phyloP scores from a whole-genome alignment of 2,888 invertebrate species.

The Sinodicranocentrus sp. region DNA sequence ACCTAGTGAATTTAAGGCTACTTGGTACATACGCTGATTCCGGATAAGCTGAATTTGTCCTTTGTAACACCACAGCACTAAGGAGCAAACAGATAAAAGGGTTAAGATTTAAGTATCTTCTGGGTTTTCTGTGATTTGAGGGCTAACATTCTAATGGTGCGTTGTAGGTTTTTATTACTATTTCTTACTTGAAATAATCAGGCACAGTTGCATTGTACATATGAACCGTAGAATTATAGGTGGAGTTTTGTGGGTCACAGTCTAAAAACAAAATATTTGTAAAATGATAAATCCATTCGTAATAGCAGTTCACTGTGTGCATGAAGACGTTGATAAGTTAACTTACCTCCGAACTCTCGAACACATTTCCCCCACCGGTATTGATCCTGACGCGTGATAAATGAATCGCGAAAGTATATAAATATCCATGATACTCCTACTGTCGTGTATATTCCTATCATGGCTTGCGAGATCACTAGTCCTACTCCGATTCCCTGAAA shows the following conservation, averaged over 20 bases:
- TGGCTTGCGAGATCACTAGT: conserved; percentile 87
- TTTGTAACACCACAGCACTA: conserved; percentile 89
- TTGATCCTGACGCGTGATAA: conserved; percentile 85
- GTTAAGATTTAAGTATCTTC: not conserved
- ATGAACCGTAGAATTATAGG: conserved; percentile 14
- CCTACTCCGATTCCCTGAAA: conserved; percentile 89
- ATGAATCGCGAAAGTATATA: conserved; percentile 91
- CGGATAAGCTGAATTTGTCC: conserved; percentile 79
- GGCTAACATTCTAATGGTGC: not conserved
- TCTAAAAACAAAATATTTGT: too few relatives aligned
- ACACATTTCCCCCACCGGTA: conserved; percentile 91
- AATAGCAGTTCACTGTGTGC: not conserved
- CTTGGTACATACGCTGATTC: conserved; percentile 78
- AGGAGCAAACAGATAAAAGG: conserved; percentile 15
- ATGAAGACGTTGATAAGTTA: not conserved
- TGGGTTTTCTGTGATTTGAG: not conserved
- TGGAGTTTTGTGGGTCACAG: conserved; percentile 64
- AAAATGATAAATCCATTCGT: too few relatives aligned
- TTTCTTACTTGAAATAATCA: conserved; percentile 82
- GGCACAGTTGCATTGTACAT: conserved; percentile 84
- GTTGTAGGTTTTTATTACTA: not conserved
- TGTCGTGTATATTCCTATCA: conserved; percentile 91
- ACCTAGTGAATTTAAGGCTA: conserved; percentile 90
- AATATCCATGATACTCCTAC: conserved; percentile 95
- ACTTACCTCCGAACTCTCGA: conserved; percentile 80